phyloP scores from a whole-genome alignment of 2,888 invertebrate species.

The Linnaemya tessellans region DNA sequence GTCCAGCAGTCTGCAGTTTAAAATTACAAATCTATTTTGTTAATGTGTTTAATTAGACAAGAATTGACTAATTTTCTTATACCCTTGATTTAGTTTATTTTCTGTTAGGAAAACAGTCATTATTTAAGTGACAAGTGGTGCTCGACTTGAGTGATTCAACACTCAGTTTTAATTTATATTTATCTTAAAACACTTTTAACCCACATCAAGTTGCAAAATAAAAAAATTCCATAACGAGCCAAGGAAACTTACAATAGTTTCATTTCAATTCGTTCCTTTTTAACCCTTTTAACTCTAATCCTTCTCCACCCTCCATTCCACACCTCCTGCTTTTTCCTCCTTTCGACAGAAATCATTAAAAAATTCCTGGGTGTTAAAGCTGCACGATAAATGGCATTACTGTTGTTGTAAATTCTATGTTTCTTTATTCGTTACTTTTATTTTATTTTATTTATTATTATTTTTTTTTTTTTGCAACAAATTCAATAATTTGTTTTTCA shows the following conservation, averaged over 20 bases:
- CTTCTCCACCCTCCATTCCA: neutral
- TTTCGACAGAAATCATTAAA: neutral
- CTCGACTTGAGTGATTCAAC: conserved; percentile 18
- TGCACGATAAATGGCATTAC: neutral
- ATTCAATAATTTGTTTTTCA: conserved; percentile 56
- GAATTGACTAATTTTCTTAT: neutral
- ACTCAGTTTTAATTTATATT: neutral
- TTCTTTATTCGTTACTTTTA: conserved; percentile 31
- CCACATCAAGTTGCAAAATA: conserved; percentile 17
- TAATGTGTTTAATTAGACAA: neutral
- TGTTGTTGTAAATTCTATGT: neutral
- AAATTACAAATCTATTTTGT: neutral
- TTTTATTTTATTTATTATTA: neutral
- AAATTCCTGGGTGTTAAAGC: neutral
- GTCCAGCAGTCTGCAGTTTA: neutral
- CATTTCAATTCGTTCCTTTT: neutral
- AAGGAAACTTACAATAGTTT: neutral
- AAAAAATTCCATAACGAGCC: neutral
- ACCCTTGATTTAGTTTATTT: neutral
- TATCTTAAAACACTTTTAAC: conserved; percentile 12
- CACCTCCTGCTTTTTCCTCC: too few species aligned
- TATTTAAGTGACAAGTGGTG: conserved; percentile 3
- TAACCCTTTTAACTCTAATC: neutral
- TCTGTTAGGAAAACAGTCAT: neutral
- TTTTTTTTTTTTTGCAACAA: conserved; percentile 33